Evolutionary conservation across 1,140 invertebrate species (phyloP).

Genomic region (Popillia japonica): DNA sequence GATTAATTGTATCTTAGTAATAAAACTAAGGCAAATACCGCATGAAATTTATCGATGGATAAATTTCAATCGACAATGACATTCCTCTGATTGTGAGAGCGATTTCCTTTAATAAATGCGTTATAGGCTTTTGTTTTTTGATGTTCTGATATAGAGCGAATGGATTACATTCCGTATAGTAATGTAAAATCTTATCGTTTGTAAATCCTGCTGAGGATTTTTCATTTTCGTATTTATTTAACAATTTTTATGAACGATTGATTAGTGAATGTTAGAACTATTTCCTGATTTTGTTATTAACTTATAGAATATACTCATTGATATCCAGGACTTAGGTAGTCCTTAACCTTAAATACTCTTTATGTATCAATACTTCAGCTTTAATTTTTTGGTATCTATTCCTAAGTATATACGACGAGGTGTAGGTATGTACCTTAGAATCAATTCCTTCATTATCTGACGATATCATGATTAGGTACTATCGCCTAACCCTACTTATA

Average conservation of each 20-base stretch:
- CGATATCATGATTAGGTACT: too few species aligned
- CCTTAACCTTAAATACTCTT: too few species aligned
- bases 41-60: constrained; percentile 10
- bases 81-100: background rate
- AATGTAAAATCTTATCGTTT: constrained; percentile 3
- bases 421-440: too few species aligned
- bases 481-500: too few species aligned
- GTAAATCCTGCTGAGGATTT: background rate
- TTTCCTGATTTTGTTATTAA: too few species aligned
- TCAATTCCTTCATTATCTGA: too few species aligned
- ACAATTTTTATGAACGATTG: background rate
- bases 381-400: too few species aligned
- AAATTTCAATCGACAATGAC: constrained; percentile 13
- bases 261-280: too few species aligned
- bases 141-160: background rate
- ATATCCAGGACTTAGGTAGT: too few species aligned
- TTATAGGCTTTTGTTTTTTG: constrained; percentile 9
- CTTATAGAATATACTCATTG: too few species aligned
- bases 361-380: too few species aligned
- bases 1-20: constrained; percentile 21
- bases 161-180: constrained; percentile 5
- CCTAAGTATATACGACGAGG: too few species aligned
- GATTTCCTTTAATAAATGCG: constrained; percentile 18
- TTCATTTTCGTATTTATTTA: background rate
- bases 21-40: constrained; percentile 2